phyloP scores from a whole-genome alignment of 2,888 invertebrate species.

The Epinotia demarniana region DNA sequence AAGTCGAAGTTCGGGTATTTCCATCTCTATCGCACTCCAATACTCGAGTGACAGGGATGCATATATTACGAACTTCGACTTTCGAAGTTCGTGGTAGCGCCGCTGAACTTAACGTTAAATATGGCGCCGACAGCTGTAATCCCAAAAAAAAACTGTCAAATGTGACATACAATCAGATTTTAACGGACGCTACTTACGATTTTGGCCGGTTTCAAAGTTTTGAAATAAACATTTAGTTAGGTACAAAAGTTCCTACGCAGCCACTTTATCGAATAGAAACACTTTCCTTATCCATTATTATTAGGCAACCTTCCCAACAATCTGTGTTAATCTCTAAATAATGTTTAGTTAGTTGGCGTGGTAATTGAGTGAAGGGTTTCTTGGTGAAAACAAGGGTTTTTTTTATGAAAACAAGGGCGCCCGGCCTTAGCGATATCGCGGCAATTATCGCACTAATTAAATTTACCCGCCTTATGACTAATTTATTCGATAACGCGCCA shows the following conservation, averaged over 20 bases:
- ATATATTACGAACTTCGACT: no score
- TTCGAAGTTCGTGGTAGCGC: no score
- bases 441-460: constrained; percentile 79
- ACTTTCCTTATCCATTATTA: constrained; percentile 4
- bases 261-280: neutral
- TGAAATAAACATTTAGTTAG: no score
- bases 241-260: neutral
- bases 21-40: no score
- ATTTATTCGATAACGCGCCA: constrained; percentile 70
- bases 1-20: no score
- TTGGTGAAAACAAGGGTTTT: constrained; percentile 44
- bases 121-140: no score
- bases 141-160: no score
- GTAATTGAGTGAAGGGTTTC: constrained; percentile 35
- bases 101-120: no score
- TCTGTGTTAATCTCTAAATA: constrained; percentile 18
- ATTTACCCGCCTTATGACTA: constrained; percentile 75
- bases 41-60: no score
- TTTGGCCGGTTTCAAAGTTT: no score
- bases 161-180: no score
- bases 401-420: constrained; percentile 45
- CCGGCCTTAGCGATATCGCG: constrained; percentile 54
- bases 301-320: constrained; percentile 10
- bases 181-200: no score
- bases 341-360: constrained; percentile 31